phyloP scores from a whole-genome alignment of 2,888 invertebrate genomes.

The Willowsia nigromaculata region DNA sequence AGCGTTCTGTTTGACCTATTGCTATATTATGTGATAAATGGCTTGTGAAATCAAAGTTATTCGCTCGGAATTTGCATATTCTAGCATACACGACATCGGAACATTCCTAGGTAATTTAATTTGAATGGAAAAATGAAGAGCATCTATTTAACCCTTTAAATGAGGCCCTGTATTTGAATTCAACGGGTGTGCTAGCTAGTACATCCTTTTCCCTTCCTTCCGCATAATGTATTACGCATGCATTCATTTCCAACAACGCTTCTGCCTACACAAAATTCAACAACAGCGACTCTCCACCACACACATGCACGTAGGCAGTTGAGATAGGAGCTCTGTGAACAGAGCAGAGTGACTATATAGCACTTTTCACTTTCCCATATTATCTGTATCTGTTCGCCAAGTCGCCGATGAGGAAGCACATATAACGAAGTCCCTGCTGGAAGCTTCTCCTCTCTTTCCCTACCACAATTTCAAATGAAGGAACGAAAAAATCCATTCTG shows the following conservation, averaged over 20 bases:
- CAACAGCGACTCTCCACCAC: not conserved
- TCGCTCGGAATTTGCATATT: not conserved
- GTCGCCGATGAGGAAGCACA: not conserved
- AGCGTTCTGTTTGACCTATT: no score
- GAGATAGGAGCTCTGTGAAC: not conserved
- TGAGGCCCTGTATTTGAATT: no score
- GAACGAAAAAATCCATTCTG: not conserved
- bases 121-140: not conserved
- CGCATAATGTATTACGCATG: slow-evolving; percentile 15
- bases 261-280: not conserved
- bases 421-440: no score
- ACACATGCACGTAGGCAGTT: not conserved
- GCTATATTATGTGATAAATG: no score
- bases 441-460: not conserved
- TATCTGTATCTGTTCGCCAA: not conserved
- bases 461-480: not conserved
- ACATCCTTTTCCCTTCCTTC: not conserved
- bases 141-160: not conserved
- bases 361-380: no score
- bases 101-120: not conserved
- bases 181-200: not conserved
- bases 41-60: no score
- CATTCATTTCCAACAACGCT: not conserved
- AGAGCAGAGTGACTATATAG: not conserved
- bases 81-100: not conserved